Evolutionary conservation across 2,797 vertebrate species (phyloP).

Genomic region (Microcaecilia unicolor): DNA sequence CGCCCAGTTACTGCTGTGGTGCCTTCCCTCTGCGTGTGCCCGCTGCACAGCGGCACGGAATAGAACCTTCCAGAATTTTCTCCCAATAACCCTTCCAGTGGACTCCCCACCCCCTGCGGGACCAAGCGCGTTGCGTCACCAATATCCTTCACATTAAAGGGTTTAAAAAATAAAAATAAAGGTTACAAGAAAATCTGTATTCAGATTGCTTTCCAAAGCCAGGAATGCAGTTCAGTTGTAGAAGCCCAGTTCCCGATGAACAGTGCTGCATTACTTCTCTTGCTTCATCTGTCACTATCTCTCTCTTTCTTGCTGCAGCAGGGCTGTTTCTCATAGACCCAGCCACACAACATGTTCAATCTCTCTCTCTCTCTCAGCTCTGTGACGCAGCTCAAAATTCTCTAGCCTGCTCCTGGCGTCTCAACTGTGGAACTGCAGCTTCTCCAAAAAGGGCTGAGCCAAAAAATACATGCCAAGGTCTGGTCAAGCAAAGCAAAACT

Average conservation of each 20-base stretch:
- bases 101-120: constrained; percentile 42
- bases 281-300: constrained; percentile 46
- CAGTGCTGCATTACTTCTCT: constrained; percentile 54
- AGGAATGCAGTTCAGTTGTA: constrained; percentile 29
- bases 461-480: constrained; percentile 63
- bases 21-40: constrained; percentile 41
- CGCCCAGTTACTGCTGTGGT: constrained; percentile 44
- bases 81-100: constrained; percentile 65
- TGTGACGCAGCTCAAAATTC: constrained; percentile 99
- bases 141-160: no score
- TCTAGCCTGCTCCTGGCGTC: constrained; percentile 76
- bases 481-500: constrained; percentile 45
- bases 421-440: constrained; percentile 72
- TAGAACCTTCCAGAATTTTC: constrained; percentile 79
- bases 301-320: constrained; percentile 66
- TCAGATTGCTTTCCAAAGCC: constrained; percentile 7
- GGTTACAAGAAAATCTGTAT: constrained; percentile 34
- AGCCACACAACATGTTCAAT: constrained; percentile 60
- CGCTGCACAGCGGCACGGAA: constrained; percentile 52
- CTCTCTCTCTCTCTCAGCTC: constrained; percentile 63
- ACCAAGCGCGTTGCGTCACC: constrained; percentile 64
- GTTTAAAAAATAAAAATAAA: no score
- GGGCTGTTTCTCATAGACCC: constrained; percentile 73
- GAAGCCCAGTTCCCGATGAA: constrained; percentile 36
- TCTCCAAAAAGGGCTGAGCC: constrained; percentile 68